Conservation (phyloP, 2,113 vertebrate species). For the rat (Rattus norvegicus) region DNA sequence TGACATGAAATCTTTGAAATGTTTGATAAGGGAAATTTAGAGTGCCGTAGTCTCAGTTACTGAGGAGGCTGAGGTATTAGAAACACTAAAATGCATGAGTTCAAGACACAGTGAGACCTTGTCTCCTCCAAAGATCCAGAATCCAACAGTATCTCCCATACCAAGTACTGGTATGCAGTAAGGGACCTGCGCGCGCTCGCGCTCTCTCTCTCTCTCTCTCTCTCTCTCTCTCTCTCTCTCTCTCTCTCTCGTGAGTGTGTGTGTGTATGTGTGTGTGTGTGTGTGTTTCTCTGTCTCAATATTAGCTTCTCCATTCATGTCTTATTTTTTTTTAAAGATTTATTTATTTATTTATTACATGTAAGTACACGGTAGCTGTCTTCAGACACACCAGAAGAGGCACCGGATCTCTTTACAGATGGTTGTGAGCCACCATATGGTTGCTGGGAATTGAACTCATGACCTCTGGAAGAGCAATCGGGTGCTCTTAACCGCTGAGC, state of each 20-base stretch:
- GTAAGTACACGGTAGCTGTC: no score
- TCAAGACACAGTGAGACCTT: background rate
- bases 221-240: background rate
- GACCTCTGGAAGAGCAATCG: no score
- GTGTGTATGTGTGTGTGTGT: background rate
- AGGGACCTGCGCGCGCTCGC: background rate
- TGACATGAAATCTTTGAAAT: background rate
- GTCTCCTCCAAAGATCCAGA: background rate
- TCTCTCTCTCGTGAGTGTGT: background rate
- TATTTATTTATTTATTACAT: no score
- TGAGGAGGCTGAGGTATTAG: background rate
- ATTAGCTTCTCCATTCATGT: background rate
- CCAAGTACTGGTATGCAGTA: background rate
- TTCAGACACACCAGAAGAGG: no score
- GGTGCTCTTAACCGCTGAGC: no score
- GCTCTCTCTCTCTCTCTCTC: background rate
- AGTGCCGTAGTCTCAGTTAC: background rate
- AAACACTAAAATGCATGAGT: background rate
- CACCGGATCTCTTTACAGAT: no score
- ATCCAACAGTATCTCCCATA: background rate
- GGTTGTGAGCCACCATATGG: no score
- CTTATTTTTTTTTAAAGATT: no score
- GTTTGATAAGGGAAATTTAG: background rate
- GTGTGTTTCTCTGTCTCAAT: background rate
- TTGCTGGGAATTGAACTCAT: no score